Conservation (phyloP, 2,797 vertebrate genomes). For the Alectoris magna region DNA sequence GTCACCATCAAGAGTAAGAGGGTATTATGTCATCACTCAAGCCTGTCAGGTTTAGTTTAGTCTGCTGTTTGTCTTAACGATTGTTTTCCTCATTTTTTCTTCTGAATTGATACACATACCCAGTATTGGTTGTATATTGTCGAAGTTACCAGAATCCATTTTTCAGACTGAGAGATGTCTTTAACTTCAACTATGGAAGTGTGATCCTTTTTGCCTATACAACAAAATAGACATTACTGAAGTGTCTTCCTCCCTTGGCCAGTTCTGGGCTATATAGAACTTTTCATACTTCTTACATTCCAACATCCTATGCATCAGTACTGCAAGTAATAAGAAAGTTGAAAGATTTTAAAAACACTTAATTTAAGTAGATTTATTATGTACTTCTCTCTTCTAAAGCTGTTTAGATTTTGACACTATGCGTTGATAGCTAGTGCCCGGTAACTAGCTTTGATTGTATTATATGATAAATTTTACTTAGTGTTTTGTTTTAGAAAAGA, state of each 20-base stretch:
- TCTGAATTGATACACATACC: slow-evolving; percentile 25
- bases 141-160: slow-evolving; percentile 36
- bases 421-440: not conserved
- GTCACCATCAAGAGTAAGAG: slow-evolving; percentile 72
- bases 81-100: slow-evolving; percentile 61
- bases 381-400: not conserved
- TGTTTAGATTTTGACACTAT: not conserved
- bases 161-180: not conserved
- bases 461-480: not conserved
- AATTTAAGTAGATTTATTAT: not conserved
- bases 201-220: not conserved
- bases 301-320: not conserved
- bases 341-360: not conserved
- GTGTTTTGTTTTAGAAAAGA: not conserved
- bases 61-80: slow-evolving; percentile 63
- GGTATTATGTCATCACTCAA: slow-evolving; percentile 78
- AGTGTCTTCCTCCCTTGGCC: not conserved
- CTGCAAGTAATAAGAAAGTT: not conserved
- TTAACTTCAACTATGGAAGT: not conserved
- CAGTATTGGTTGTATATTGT: slow-evolving; percentile 29
- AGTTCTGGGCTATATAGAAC: not conserved
- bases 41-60: slow-evolving; percentile 72
- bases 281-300: not conserved
- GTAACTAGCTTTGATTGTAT: not conserved
- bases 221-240: not conserved